Evolutionary conservation across 2,888 invertebrate species (phyloP).

Genomic region (Dynastes maya): DNA sequence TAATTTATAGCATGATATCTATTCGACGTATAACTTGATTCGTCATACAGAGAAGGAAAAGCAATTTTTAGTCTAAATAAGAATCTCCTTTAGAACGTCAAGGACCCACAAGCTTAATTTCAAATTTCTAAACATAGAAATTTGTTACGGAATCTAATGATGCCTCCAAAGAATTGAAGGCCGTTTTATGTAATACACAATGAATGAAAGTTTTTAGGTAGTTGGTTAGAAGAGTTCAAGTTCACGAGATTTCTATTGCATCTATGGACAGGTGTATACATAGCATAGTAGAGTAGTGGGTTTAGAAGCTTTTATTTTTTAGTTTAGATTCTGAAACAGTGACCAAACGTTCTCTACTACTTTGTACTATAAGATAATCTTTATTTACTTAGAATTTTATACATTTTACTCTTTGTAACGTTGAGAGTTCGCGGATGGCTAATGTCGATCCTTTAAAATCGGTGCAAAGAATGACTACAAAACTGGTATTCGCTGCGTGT

Average conservation of each 20-base stretch:
- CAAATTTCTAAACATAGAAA: too few species aligned
- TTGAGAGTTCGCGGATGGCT: slow-evolving; percentile 19
- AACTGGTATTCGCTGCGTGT: slow-evolving; percentile 38
- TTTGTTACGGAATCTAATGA: slow-evolving; percentile 23
- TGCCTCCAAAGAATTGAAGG: slow-evolving; percentile 33
- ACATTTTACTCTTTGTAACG: neutral
- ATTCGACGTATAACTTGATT: too few species aligned
- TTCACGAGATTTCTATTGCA: slow-evolving; percentile 14
- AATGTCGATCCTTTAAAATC: slow-evolving; percentile 35
- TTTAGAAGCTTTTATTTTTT: neutral
- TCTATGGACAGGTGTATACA: slow-evolving; percentile 8
- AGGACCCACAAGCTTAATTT: too few species aligned
- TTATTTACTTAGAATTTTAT: too few species aligned
- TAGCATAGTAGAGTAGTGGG: neutral
- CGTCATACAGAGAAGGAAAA: too few species aligned
- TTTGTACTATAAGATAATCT: too few species aligned
- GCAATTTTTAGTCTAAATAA: too few species aligned
- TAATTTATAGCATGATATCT: too few species aligned
- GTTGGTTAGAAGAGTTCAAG: slow-evolving; percentile 26
- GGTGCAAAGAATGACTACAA: slow-evolving; percentile 41
- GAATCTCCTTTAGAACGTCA: too few species aligned
- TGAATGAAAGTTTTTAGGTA: slow-evolving; percentile 36
- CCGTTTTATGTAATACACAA: slow-evolving; percentile 17
- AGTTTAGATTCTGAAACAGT: too few species aligned
- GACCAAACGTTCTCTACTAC: too few species aligned